These are phyloP conservation scores for Gibbula magus DNA, from an alignment of 2,888 invertebrate genomes.

Conservation along the genomic window DNA sequence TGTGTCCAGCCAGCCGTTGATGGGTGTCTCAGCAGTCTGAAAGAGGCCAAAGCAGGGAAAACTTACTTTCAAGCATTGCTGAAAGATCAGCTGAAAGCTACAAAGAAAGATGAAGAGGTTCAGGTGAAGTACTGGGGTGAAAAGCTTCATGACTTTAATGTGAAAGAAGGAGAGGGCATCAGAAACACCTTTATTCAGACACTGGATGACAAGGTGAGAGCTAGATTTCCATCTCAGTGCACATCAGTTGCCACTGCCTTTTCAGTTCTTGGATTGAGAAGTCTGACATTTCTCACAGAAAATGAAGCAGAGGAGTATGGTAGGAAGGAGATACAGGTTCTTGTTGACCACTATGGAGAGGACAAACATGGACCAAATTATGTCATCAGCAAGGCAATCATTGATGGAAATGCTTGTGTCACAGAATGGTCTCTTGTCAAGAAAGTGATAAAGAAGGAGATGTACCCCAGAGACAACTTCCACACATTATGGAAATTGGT, in stretches of 20 bases:
- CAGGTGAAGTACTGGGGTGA: not conserved
- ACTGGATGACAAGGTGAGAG: not conserved
- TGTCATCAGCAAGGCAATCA: not conserved
- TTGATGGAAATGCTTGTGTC: not conserved
- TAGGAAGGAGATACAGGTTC: not conserved
- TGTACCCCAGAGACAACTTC: too few relatives aligned
- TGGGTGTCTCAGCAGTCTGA: not conserved
- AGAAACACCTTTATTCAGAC: not conserved
- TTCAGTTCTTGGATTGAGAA: not conserved
- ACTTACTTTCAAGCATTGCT: not conserved
- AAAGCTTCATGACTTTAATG: not conserved
- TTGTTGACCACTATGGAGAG: not conserved
- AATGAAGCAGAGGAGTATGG: not conserved
- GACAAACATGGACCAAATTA: not conserved
- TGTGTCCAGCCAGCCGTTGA: not conserved
- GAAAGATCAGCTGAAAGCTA: not conserved
- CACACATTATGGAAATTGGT: too few relatives aligned
- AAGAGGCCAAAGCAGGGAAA: not conserved
- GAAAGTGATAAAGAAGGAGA: too few relatives aligned
- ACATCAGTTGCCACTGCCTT: not conserved
- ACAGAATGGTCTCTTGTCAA: not conserved
- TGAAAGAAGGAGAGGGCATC: not conserved
- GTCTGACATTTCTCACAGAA: not conserved
- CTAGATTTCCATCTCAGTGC: not conserved
- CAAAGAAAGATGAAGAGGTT: too few relatives aligned